These are phyloP conservation scores for Pseudomyrmex concolor DNA, from an alignment of 1,140 invertebrate species.

Conservation along the genomic window DNA sequence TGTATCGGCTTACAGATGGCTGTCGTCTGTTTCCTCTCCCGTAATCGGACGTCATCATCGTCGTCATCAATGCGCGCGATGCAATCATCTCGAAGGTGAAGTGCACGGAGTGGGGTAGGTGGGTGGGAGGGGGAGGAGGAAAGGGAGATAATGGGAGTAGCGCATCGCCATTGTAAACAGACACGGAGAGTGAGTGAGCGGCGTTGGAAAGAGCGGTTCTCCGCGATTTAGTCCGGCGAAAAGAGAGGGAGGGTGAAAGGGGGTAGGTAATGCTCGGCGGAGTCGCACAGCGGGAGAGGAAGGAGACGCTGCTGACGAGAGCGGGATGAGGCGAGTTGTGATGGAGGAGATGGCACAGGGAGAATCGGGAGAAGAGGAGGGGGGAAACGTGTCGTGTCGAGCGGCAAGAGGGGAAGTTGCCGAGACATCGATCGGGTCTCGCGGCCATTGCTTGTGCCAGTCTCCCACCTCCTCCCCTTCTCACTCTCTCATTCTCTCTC, in stretches of 20 bases:
- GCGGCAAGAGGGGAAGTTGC: conserved; percentile 80
- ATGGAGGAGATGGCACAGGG: conserved; percentile 48
- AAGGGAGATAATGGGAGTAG: conserved; percentile 77
- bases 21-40: neutral
- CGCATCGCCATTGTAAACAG: conserved; percentile 83
- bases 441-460: conserved; percentile 83
- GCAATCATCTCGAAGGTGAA: conserved; percentile 74
- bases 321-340: conserved; percentile 56
- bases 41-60: conserved; percentile 9
- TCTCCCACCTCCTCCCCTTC: conserved; percentile 49
- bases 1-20: neutral
- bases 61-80: conserved; percentile 50
- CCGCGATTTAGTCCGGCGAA: conserved; percentile 79
- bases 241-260: conserved; percentile 61
- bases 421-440: conserved; percentile 85
- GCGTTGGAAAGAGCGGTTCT: conserved; percentile 78
- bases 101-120: conserved; percentile 60
- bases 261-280: conserved; percentile 60
- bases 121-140: too few relatives aligned
- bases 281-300: conserved; percentile 58
- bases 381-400: conserved; percentile 67
- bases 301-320: conserved; percentile 59
- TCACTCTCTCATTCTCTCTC: neutral
- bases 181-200: conserved; percentile 69
- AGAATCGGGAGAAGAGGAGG: conserved; percentile 9